Evolutionary conservation across 2,888 invertebrate species (phyloP), one percentile per base, ranked within the genome.

Genomic region (Caprella mutica): DNA sequence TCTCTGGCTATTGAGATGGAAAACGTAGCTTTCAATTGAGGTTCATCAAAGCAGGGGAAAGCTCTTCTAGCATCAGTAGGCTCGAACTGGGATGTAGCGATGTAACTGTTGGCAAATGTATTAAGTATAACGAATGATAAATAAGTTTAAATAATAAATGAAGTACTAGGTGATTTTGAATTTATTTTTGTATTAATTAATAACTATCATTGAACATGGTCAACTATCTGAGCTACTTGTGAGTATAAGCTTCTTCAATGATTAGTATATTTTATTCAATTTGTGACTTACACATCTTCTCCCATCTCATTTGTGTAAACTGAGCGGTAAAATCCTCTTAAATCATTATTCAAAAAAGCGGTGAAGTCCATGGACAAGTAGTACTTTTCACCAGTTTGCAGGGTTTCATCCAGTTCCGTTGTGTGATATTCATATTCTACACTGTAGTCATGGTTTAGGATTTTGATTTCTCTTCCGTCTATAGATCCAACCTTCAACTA

Each of bases 11-110:
- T 80, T 71, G 80, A 84, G 68, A 89, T 42, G 3, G 42, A 4
- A 27, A 57, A 56, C 9, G 52, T 72, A 0, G 88, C 87, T 70
- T 89, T 89, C 52, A 87, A 72, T 0, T 84, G 83, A 0, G 92
- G 92, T 73, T 92, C 92, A 72, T 89, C 88, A 75, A 87, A 88
- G 72, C 88, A 88, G 0, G 88, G 88, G 72, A 89, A 88, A 3
- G 86, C 86, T 59, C 82, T 53, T 26, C 71, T 63, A 9, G 71
- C 71, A 50, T 69, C 67, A 26, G 69, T 69, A 0, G 71, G 65
- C 55, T 71, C 69, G 54, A 71, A 69, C 50, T 71, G 75, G 3
- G 76, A 75, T 4, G 72, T 71, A 1, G 74, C 75, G 27, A 75
- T 52, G 56, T 65, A 71, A 52, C 69, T 70, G 55, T 3, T n/a